Evolutionary conservation across 2,888 invertebrate genomes (phyloP).

Genomic region (Drosophila picticornis): DNA sequence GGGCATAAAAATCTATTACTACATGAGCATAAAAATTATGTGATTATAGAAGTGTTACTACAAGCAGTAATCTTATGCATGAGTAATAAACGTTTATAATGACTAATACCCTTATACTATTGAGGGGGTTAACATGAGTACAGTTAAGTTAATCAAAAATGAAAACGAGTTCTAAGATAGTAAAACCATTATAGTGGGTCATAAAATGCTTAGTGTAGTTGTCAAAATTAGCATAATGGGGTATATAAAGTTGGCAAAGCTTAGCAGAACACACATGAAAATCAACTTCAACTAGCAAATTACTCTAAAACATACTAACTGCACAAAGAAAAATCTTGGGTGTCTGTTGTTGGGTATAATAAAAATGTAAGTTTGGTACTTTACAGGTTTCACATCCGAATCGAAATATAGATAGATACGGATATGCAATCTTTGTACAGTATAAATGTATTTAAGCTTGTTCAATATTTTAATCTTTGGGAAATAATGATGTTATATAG

Average conservation of each 20-base stretch:
- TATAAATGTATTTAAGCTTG: neutral
- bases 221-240: neutral
- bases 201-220: neutral
- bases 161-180: neutral
- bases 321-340: neutral
- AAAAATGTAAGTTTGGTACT: neutral
- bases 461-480: neutral
- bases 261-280: neutral
- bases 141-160: conserved; percentile 1
- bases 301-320: neutral
- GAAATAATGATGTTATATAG: neutral
- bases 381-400: neutral
- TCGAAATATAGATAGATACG: neutral
- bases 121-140: neutral
- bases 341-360: neutral
- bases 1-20: conserved; percentile 7
- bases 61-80: neutral
- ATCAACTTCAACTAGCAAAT: neutral
- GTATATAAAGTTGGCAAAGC: neutral
- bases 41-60: conserved; percentile 7
- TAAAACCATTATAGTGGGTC: conserved; percentile 1
- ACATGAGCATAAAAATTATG: conserved; percentile 14
- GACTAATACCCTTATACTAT: neutral
- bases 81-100: conserved; percentile 21
- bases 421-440: neutral